A percentile compares a stretch with the other conserved stretches of the same genome.
These are phyloP conservation scores for Epicauta chinensis DNA, from an alignment of 1,140 invertebrate genomes.

Conservation along the genomic window DNA sequence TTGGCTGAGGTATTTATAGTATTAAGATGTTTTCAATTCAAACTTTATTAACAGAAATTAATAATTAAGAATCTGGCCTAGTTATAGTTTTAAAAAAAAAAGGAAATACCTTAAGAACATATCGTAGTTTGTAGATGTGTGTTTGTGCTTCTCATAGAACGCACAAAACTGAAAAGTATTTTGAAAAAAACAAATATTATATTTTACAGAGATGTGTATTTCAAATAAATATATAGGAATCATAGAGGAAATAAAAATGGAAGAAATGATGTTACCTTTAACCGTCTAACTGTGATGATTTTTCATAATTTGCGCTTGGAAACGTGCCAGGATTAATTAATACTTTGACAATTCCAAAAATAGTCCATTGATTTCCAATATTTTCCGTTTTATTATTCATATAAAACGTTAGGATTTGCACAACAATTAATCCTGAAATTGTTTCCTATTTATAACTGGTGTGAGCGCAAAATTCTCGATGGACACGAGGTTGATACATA, in stretches of 20 bases:
- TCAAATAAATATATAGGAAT: too few species aligned
- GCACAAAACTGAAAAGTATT: conserved; percentile 11
- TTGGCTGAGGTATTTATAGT: conserved; percentile 32
- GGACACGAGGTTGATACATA: conserved; percentile 36
- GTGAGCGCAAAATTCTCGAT: conserved; percentile 24
- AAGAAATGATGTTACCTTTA: conserved; percentile 22
- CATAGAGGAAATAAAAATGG: background rate
- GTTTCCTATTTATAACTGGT: conserved; percentile 3
- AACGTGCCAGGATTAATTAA: conserved; percentile 15
- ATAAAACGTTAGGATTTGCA: background rate
- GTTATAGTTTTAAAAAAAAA: conserved; percentile 15
- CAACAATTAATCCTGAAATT: background rate
- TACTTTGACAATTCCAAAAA: background rate
- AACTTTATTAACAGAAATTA: conserved; percentile 14
- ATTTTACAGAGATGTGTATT: conserved; percentile 19
- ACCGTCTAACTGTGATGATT: conserved; percentile 39
- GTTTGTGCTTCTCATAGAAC: conserved; percentile 23
- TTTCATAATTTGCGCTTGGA: conserved; percentile 18
- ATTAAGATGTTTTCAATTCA: conserved; percentile 25
- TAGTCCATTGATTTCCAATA: conserved; percentile 1
- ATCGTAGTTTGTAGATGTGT: conserved; percentile 20
- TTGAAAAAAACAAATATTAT: conserved; percentile 1
- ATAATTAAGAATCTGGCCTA: conserved; percentile 21
- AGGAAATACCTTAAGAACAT: too few species aligned
- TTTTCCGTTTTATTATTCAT: background rate